These are phyloP conservation scores for Neuroterus valhalla DNA, from an alignment of 1,140 invertebrate species.

Conservation along the genomic window DNA sequence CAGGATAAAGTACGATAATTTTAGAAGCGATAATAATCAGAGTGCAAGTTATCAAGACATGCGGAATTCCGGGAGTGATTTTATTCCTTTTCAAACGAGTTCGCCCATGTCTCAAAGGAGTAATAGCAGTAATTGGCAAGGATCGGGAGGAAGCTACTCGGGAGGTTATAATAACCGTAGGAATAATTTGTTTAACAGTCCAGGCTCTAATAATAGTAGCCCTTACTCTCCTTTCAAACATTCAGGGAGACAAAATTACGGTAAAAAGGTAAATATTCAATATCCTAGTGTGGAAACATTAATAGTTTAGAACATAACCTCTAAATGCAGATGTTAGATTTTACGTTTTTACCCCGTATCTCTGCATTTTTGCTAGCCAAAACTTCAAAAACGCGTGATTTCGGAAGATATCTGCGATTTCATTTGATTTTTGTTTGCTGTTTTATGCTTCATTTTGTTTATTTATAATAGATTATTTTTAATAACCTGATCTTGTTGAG, in stretches of 20 bases:
- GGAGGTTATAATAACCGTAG: conserved; percentile 44
- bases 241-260: conserved; percentile 33
- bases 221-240: conserved; percentile 47
- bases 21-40: not conserved
- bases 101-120: conserved; percentile 39
- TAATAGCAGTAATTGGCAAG: conserved; percentile 43
- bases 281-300: too few species aligned
- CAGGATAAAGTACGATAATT: not conserved
- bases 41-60: conserved; percentile 37
- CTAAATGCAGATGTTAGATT: not conserved
- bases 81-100: conserved; percentile 58
- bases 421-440: too few species aligned
- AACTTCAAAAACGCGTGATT: too few species aligned
- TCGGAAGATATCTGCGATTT: too few species aligned
- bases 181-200: conserved; percentile 38
- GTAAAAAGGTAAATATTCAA: conserved; percentile 45
- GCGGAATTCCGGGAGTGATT: conserved; percentile 43
- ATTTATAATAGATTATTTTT: too few species aligned
- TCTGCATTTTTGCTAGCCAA: too few species aligned
- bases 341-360: not conserved
- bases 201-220: conserved; percentile 42
- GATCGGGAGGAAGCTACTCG: conserved; percentile 35
- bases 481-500: too few species aligned
- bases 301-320: not conserved
- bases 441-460: too few species aligned